Evolutionary conservation across 2,113 vertebrate genomes (phyloP).

Genomic region (Sigmodon hispidus): DNA sequence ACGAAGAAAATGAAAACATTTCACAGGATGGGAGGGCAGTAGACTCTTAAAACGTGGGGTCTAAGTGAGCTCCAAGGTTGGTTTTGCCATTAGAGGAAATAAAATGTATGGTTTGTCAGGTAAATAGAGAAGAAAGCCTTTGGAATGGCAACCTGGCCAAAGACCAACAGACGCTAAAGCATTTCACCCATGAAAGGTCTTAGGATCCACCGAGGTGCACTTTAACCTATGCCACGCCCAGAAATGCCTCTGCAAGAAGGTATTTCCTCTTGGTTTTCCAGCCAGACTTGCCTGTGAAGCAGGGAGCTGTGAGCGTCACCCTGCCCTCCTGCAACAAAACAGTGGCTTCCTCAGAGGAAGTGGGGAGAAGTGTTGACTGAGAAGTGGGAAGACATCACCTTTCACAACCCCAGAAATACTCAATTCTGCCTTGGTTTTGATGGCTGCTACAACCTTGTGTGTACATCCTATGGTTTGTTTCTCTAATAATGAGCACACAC

Average conservation of each 20-base stretch:
- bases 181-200: neutral
- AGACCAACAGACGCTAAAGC: neutral
- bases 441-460: neutral
- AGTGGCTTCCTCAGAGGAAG: neutral
- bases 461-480: neutral
- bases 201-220: neutral
- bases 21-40: conserved; percentile 11
- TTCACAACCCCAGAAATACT: neutral
- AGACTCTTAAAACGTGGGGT: conserved; percentile 34
- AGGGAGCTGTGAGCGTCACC: neutral
- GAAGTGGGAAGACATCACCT: neutral
- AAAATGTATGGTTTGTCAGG: conserved; percentile 71
- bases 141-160: conserved; percentile 7
- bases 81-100: conserved; percentile 65
- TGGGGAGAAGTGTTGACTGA: no score
- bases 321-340: neutral
- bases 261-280: neutral
- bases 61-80: conserved; percentile 56
- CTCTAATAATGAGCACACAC: neutral
- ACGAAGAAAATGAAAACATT: conserved; percentile 31
- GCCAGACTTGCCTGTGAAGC: neutral
- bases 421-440: neutral
- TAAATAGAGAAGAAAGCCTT: conserved; percentile 39
- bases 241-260: neutral
- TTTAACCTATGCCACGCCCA: neutral